Conservation (phyloP, 1,140 invertebrate genomes). For the Caerostris extrusa region DNA sequence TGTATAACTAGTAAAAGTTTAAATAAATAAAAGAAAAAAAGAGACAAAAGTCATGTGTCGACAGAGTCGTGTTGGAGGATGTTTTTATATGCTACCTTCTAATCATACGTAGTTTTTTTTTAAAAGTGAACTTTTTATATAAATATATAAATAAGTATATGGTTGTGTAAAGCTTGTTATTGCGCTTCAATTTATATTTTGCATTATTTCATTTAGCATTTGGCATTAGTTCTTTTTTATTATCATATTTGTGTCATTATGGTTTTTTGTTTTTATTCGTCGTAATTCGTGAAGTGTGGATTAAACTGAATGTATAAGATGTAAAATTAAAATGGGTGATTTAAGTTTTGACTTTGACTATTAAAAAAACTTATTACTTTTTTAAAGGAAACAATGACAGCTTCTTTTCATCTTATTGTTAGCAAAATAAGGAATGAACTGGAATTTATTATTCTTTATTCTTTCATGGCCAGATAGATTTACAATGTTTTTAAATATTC, state of each 20-base stretch:
- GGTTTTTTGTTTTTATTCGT: not conserved
- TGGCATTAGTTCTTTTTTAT: conserved; percentile 18
- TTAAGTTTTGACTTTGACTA: too few species aligned
- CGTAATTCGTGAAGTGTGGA: not conserved
- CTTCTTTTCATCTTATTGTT: too few species aligned
- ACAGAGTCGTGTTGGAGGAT: not conserved
- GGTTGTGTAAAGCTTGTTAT: conserved; percentile 21
- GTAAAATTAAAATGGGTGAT: too few species aligned
- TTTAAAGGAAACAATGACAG: too few species aligned
- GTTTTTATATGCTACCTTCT: conserved; percentile 73
- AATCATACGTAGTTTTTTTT: conserved; percentile 72
- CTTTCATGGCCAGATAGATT: too few species aligned
- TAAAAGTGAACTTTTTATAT: conserved; percentile 70
- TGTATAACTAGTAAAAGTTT: conserved; percentile 47
- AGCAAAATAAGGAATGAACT: too few species aligned
- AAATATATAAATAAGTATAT: conserved; percentile 61
- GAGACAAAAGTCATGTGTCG: not conserved
- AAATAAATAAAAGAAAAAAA: not conserved
- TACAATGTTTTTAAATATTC: too few species aligned
- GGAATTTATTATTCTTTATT: too few species aligned
- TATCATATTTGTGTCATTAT: not conserved
- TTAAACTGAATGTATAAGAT: not conserved
- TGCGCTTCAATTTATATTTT: conserved; percentile 40
- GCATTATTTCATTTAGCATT: conserved; percentile 20
- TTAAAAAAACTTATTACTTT: too few species aligned